Evolutionary conservation across 1,140 invertebrate species (phyloP), one percentile per base, ranked within the genome.

Genomic region (Alviniconcha marisindica): DNA sequence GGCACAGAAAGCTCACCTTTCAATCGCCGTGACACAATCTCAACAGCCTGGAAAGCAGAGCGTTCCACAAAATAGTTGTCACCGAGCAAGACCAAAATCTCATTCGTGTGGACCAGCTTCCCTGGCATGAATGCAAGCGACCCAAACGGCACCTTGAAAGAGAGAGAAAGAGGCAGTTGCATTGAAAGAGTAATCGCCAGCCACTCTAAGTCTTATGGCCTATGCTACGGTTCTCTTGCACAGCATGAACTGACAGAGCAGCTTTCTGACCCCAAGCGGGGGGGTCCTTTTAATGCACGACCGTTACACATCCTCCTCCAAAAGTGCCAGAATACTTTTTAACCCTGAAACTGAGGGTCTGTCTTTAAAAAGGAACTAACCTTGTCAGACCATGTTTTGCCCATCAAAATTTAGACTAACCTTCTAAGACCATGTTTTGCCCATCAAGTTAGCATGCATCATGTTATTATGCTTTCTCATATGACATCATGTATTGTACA

Each of bases 41-140:
- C 94, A n/a, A 90, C 89, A 1, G 96, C 95, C 88, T 96, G 94
- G 84, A 94, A 94, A 10, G 95, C 94, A 60, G 95, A 96, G 73
- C 95, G 94, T 86, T 96, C 96, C 21, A 94, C 95, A 93, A 96
- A 96, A 91, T 95, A 96, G 84, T 95, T 95, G 85, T 96, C 95
- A 40, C 96, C 96, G 15, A 96, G 89, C 4, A 94, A 93, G 40
- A 95, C 95, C 60, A 95, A 89, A 31, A 96, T 94, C 93, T 96
- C 96, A 93, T 96, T 96, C 1, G 96, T 96, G 84, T 96, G 95
- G 31, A 94, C 94, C 42, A 96, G 89, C 88, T 95, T 94, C 38
- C 96, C 96, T 87, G 94, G 95, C 93, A 96, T 95, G 74, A 96
- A 94, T 1, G 96, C 96, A 77, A 94, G 90, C 48, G 94, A 93